These are phyloP conservation scores for Augochlora pura DNA, from an alignment of 1,140 invertebrate genomes.

Conservation along the genomic window DNA sequence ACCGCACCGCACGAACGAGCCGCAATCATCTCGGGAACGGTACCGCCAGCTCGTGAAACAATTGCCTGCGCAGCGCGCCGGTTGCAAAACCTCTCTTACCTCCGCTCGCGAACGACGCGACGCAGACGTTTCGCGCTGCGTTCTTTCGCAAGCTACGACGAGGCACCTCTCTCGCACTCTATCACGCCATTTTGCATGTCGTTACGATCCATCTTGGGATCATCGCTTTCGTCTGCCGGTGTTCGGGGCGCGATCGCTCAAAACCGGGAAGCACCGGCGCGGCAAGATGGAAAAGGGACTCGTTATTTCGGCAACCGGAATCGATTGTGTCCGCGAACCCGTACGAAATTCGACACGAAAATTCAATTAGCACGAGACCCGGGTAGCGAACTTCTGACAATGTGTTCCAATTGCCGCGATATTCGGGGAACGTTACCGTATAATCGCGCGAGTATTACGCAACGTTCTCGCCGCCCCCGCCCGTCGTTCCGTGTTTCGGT, in stretches of 20 bases:
- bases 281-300: neutral
- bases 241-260: neutral
- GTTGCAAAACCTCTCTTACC: no score
- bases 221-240: no score
- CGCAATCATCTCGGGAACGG: no score
- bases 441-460: conserved; percentile 25
- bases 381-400: neutral
- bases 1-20: no score
- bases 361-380: neutral
- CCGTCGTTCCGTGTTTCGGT: conserved; percentile 7
- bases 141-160: no score
- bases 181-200: no score
- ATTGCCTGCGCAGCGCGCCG: no score
- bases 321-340: neutral
- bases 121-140: no score
- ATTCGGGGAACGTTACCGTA: neutral
- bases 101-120: no score
- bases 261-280: neutral
- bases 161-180: no score
- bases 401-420: conserved; percentile 26
- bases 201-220: no score
- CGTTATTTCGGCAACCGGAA: neutral
- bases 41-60: no score
- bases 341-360: neutral
- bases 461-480: conserved; percentile 22